Conservation (phyloP, 53 echinoderm and acorn worm genomes). For the Crossaster papposus region DNA sequence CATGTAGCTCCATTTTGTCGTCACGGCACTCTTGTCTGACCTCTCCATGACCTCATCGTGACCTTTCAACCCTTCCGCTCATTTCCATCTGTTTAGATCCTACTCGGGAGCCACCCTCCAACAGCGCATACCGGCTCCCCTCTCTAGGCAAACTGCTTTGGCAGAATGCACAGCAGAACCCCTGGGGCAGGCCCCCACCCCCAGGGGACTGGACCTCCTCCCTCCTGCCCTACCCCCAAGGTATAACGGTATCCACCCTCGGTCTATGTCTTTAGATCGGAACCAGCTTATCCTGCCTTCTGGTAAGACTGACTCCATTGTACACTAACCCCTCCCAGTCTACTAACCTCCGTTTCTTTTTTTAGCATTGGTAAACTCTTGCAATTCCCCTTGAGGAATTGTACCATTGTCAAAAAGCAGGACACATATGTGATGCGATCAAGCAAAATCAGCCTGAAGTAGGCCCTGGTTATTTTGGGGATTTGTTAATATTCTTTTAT, state of each 20-base stretch:
- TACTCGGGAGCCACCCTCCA: constrained; percentile 69
- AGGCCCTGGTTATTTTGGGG: too few species aligned
- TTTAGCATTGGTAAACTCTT: not conserved
- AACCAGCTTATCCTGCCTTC: constrained; percentile 41
- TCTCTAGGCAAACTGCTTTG: constrained; percentile 61
- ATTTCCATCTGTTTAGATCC: constrained; percentile 68
- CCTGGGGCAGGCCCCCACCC: constrained; percentile 33
- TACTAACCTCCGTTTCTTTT: constrained; percentile 6
- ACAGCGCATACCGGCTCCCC: constrained; percentile 49
- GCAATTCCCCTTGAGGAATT: not conserved
- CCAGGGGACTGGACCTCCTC: constrained; percentile 25
- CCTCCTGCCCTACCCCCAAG: constrained; percentile 70
- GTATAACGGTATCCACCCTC: constrained; percentile 53
- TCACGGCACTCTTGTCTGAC: not conserved
- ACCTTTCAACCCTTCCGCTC: constrained; percentile 52
- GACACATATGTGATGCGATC: too few species aligned
- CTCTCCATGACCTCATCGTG: constrained; percentile 14
- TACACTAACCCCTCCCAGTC: constrained; percentile 19
- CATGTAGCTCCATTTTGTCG: not conserved
- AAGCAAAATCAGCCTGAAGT: too few species aligned
- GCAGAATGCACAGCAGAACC: constrained; percentile 64
- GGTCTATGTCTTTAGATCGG: constrained; percentile 74
- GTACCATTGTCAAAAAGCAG: too few species aligned
- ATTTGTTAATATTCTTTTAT: too few species aligned
- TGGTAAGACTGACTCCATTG: constrained; percentile 37